Evolutionary conservation across 2,888 invertebrate species (phyloP).

Genomic region (Thalpophila matura): DNA sequence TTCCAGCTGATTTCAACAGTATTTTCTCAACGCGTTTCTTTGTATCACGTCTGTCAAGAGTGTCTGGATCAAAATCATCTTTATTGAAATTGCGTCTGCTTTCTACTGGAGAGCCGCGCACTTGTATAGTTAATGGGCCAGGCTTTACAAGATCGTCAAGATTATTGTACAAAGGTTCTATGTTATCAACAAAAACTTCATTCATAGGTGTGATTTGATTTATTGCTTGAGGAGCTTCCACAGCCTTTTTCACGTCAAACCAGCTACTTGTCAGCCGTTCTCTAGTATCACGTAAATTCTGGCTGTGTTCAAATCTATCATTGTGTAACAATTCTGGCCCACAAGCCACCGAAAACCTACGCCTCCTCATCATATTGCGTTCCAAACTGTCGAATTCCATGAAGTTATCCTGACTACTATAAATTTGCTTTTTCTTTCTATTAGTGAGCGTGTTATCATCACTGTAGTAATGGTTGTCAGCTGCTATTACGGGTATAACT

Average conservation of each 20-base stretch:
- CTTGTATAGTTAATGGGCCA: constrained; percentile 95
- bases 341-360: constrained; percentile 84
- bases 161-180: constrained; percentile 89
- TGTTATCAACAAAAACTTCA: constrained; percentile 93
- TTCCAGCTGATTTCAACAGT: constrained; percentile 93
- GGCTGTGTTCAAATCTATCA: constrained; percentile 69
- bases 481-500: constrained; percentile 85
- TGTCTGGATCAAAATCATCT: constrained; percentile 95
- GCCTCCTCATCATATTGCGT: constrained; percentile 74
- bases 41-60: constrained; percentile 92
- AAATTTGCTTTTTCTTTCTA: constrained; percentile 72
- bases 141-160: constrained; percentile 86
- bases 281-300: constrained; percentile 71
- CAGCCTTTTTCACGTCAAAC: constrained; percentile 80
- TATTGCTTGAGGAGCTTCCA: constrained; percentile 73
- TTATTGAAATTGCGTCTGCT: constrained; percentile 92
- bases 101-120: constrained; percentile 94
- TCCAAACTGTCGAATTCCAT: constrained; percentile 85
- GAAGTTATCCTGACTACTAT: constrained; percentile 68
- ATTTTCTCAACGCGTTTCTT: constrained; percentile 87
- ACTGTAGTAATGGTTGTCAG: constrained; percentile 82
- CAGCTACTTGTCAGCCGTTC: constrained; percentile 83
- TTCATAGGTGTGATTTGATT: constrained; percentile 88
- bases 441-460: constrained; percentile 79
- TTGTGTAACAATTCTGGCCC: constrained; percentile 85